Evolutionary conservation across 1,140 invertebrate species (phyloP), one percentile per base, ranked within the genome.

Genomic region (Saccostrea cuccullata): DNA sequence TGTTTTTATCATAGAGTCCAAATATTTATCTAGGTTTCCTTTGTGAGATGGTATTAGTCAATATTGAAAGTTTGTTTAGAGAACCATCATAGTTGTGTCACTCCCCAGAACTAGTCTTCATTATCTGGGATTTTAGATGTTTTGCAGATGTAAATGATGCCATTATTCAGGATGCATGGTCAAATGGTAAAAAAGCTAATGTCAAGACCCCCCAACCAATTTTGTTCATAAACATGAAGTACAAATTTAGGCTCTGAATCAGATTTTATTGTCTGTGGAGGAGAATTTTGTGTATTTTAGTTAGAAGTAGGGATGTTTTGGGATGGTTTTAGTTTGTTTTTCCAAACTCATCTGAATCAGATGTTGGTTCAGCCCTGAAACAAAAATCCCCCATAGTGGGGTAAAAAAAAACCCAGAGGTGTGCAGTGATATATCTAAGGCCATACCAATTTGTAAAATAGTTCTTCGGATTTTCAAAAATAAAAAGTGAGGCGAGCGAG

Each of bases 21-120:
- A 77, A 77, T 77, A 77, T 77, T 77, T 77, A 77, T 77, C 70
- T 30, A 77, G 70, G 70, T 26, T 77, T 30, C 23, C 70, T 77
- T 77, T 77, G 70, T 77, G 70, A 77, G 70, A 77, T 77, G 70
- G 70, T 26, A 77, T 77, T 30, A 77, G 70, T 77, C 70, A 77
- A 77, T 77, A 36, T 77, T 77, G 26, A 36, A 77, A 26, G 70
- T 77, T 77, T 77, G 70, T 77, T 15, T 26, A 77, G 70, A 77
- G 70, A 26, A 15, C 30, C 30, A 26, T 77, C 70, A 77, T 77
- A 77, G 70, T 26, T 77, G 70, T 77, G 70, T 77, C 70, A 77
- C 70, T 77, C 70, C 3, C 70, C 70, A 77, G 15, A 77, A 26
- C 30, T 77, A 77, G 70, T 36, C 70, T 15, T 26, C 70, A 30